Evolutionary conservation across 2,113 vertebrate species (phyloP), one percentile per base, ranked within the genome.

Genomic region (Ifrita kowaldi): DNA sequence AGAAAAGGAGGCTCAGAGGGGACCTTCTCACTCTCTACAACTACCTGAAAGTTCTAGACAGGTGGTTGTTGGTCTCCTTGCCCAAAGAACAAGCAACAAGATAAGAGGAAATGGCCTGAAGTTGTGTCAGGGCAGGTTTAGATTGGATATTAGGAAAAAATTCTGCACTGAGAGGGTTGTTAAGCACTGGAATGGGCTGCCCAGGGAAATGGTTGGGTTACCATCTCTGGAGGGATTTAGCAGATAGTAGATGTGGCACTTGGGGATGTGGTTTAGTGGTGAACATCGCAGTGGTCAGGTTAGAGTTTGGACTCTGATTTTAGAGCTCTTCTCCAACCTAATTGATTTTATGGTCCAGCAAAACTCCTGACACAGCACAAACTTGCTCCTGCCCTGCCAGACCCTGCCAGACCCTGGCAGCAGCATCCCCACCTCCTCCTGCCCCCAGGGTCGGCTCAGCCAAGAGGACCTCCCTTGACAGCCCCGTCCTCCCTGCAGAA

Each of bases 331-430:
- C 35, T 68, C 78, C 56, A 55, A 2, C 6, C 8, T 13, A 63
- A 84, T 6, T 1, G 10, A 23, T 49, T 33, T 32, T 3, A 19
- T 0, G 0, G 14, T 9, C 13, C 2, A 23, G n/a, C 15, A 60
- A 50, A 27, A 46, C 6, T 4, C 26, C 13, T 42, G 88, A 53
- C 37, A 26, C 30, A 33, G 41, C 41, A 74, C 10, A 8, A 11
- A 18, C 2, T 0, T 22, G 15, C 46, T 78, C 37, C 55, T 56
- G 53, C 53, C 70, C 55, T 30, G 33, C 46, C 5, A 30, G 26
- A 9, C 42, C 49, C 55, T 30, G 41, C 63, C 39, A 60, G 18
- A 6, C 33, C 42, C 15, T 47, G 20, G 4, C 7, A 8, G 47
- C 28, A 39, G 15, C 59, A 16, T 20, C 14, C 13, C 33, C 55